These are phyloP conservation scores for Phycodurus eques DNA, from an alignment of 2,113 vertebrate species.

Conservation along the genomic window DNA sequence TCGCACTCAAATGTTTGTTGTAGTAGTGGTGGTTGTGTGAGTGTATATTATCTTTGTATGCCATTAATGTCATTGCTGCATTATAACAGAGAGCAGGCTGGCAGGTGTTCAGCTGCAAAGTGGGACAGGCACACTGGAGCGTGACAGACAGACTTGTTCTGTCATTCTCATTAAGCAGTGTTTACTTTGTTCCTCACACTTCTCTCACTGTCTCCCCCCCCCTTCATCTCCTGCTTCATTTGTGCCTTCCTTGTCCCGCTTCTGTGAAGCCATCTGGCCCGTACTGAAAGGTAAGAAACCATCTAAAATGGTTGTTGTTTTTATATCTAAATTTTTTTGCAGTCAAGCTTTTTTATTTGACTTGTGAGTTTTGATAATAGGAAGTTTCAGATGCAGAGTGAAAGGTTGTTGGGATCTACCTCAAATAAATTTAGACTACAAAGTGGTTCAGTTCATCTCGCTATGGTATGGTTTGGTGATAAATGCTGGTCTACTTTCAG, in stretches of 20 bases:
- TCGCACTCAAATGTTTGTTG: conserved; percentile 16
- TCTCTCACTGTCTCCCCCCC: neutral
- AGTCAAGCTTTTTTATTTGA: neutral
- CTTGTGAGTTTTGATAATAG: neutral
- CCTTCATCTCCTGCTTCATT: conserved; percentile 4
- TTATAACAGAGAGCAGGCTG: conserved; percentile 23
- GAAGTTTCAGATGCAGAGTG: too few relatives aligned
- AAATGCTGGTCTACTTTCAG: too few relatives aligned
- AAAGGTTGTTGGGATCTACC: too few relatives aligned
- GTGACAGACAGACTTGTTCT: conserved; percentile 33
- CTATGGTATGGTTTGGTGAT: too few relatives aligned
- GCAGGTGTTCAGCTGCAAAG: conserved; percentile 35
- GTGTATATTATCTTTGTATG: conserved; percentile 1
- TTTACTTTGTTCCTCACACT: conserved; percentile 38
- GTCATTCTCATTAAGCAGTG: conserved; percentile 37
- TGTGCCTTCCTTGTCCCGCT: conserved; percentile 15
- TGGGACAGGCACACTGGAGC: conserved; percentile 40
- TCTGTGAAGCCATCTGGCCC: conserved; percentile 61
- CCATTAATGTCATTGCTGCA: conserved; percentile 29
- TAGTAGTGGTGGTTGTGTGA: neutral
- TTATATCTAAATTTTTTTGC: neutral
- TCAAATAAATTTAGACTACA: too few relatives aligned
- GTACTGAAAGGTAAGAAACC: conserved; percentile 64
- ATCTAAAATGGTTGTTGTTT: neutral
- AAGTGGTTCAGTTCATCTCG: too few relatives aligned